Base-by-base conservation (phyloP, 1,140 invertebrate genomes). In the Caenorhabditis latens region DNA sequence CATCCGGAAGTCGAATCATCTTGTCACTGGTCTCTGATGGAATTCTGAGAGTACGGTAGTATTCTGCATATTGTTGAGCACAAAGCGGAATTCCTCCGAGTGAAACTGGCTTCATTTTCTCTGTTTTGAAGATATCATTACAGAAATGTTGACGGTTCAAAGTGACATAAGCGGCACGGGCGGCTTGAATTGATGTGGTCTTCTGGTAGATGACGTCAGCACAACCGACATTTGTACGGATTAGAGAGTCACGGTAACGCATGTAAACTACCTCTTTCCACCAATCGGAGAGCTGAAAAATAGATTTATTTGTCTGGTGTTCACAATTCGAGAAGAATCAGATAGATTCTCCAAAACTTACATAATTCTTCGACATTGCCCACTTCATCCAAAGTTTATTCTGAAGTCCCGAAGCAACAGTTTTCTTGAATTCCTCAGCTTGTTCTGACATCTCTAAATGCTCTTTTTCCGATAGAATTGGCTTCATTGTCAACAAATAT, bases 351-450 rank as follows among this genome's bases (percentile, higher is more conserved):
- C n/a, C 50, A 9, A 63, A 63, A 84, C 86, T 79, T 50, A 90
- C 89, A 87, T 90, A 90, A 82, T 90, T 90, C 46, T 79, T 85
- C 1, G 87, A 88, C 14, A 86, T 58, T 19, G 90, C 79, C 89
- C 89, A 97, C 92, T 99, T 99, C 0, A 99, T 94, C 6, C 95
- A 92, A 0, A 99, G 94, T 93, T 99, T 99, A 91, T 96, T 94
- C 92, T 99, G 97, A 7, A 99, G 94, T 93, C 97, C 97, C 13
- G 95, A 95, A 14, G 95, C 97, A 90, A 98, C 96, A 2, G 96
- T 96, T 50, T 95, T 95, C 93, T 97, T 94, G 92, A 99, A 99
- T 91, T 99, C 97, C 9, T 94, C 94, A 0, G 96, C 96, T 84
- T 98, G 93, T 83, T 94, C 94, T 91, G 96, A 95, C 95, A 98